Evolutionary conservation across 2,113 vertebrate genomes (phyloP), one percentile per base, ranked within the genome.

Genomic region (Rutilus rutilus): DNA sequence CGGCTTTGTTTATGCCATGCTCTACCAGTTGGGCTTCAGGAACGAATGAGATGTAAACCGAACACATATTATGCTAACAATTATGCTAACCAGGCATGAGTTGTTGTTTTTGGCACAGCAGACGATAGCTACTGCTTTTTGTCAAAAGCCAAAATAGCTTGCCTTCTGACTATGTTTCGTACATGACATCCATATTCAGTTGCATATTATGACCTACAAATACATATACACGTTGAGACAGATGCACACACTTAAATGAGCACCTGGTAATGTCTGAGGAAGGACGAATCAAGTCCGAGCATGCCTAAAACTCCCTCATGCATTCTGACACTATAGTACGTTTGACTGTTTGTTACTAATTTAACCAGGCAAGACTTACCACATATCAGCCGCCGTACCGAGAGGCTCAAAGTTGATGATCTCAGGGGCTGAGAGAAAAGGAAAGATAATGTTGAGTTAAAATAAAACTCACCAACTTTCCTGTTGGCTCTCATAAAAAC

Each of bases 401-500:
- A 96, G 92, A 0, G 95, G 90, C 30, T 96, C 94, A 0, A 88
- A 86, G 86, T 94, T 94, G 86, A 96, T 95, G 85, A 94, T 93
- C 89, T 97, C 96, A 0, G 93, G 95, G 64, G 94, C 94, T 95
- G 50, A 75, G 33, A 39, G 4, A 71, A 33, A 71, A 39, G 21
- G 4, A 71, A 33, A 65, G 7, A 30, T 3, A 54, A 36, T 69
- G 25, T 62, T 5, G 12, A 36, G 76, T 30, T 15, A 42, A 27
- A 30, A 17, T 78, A 12, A 50, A 19, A 65, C 27, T 45, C 10
- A 42, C 36, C 5, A 42, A 47, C 36, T 50, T 12, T 7, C 42
- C 6, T 27, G 10, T 75, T 50, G 42, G 25, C 8, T 21, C 47
- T 45, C 69, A n/a, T 17, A 60, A 60, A 78, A 15, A 27, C 27